Evolutionary conservation across 2,797 vertebrate genomes (phyloP).

Genomic region (Urocyon cinereoargenteus): DNA sequence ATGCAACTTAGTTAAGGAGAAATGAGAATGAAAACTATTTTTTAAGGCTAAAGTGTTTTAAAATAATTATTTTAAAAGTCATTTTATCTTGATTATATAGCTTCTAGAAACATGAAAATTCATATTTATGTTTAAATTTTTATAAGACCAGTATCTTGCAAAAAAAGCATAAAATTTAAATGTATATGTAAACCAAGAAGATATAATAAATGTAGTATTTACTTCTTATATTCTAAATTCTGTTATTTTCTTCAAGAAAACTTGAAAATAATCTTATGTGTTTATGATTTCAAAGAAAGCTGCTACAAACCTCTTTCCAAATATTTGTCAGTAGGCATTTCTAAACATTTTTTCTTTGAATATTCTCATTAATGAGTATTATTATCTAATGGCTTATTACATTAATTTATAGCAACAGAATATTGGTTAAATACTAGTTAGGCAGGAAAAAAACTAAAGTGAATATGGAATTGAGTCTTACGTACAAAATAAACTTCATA

Average conservation of each 20-base stretch:
- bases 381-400: neutral
- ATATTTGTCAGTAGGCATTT: slow-evolving; percentile 40
- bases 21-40: slow-evolving; percentile 13
- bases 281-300: slow-evolving; percentile 46
- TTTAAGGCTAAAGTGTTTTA: slow-evolving; percentile 29
- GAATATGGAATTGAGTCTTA: neutral
- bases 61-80: slow-evolving; percentile 42
- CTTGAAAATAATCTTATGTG: slow-evolving; percentile 3
- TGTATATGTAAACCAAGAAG: slow-evolving; percentile 2
- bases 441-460: neutral
- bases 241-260: slow-evolving; percentile 28
- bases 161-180: slow-evolving; percentile 41
- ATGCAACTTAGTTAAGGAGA: slow-evolving; percentile 12
- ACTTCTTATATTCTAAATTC: slow-evolving; percentile 7
- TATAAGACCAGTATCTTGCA: neutral
- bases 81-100: slow-evolving; percentile 12
- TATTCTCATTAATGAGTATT: slow-evolving; percentile 17
- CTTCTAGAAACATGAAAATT: slow-evolving; percentile 13
- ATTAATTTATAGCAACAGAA: neutral
- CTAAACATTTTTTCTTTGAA: slow-evolving; percentile 31
- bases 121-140: slow-evolving; percentile 19
- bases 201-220: slow-evolving; percentile 3
- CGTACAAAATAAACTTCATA: neutral
- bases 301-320: slow-evolving; percentile 25
- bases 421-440: neutral